phyloP scores from a whole-genome alignment of 2,888 invertebrate species.

The Meghimatium bilineatum region DNA sequence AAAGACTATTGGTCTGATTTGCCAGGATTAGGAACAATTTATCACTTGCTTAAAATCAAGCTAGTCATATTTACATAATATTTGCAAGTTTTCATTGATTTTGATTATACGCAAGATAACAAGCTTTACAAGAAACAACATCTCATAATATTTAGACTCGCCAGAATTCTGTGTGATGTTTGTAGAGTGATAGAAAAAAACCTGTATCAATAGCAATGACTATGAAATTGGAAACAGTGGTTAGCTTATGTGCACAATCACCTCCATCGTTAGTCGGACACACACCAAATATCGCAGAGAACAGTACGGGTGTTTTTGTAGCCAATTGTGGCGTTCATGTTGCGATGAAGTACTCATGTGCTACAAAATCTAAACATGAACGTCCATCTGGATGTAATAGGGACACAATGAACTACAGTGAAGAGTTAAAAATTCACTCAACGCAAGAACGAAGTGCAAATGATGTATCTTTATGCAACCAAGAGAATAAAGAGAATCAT shows the following conservation, averaged over 20 bases:
- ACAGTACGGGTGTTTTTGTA: not conserved
- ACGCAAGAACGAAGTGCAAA: not conserved
- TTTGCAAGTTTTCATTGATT: too few species aligned
- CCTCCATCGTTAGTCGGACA: not conserved
- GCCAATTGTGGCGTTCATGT: not conserved
- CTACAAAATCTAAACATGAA: not conserved
- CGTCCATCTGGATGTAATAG: not conserved
- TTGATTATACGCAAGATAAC: too few species aligned
- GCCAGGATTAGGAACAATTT: too few species aligned
- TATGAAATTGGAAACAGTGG: slow-evolving; percentile 3
- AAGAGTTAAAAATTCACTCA: not conserved
- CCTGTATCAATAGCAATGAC: not conserved
- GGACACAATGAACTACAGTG: not conserved
- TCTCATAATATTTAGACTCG: too few species aligned
- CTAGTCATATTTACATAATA: too few species aligned
- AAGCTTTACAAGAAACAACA: too few species aligned
- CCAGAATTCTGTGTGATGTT: too few species aligned
- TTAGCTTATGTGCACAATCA: not conserved
- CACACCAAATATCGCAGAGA: not conserved
- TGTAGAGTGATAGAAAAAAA: not conserved
- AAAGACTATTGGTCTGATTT: too few species aligned
- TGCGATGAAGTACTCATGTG: not conserved
- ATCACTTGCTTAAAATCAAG: too few species aligned
- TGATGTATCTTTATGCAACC: not conserved
- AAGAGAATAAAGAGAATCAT: slow-evolving; percentile 13